These are phyloP conservation scores for Girardinichthys multiradiatus DNA, from an alignment of 2,113 vertebrate species.

Conservation along the genomic window DNA sequence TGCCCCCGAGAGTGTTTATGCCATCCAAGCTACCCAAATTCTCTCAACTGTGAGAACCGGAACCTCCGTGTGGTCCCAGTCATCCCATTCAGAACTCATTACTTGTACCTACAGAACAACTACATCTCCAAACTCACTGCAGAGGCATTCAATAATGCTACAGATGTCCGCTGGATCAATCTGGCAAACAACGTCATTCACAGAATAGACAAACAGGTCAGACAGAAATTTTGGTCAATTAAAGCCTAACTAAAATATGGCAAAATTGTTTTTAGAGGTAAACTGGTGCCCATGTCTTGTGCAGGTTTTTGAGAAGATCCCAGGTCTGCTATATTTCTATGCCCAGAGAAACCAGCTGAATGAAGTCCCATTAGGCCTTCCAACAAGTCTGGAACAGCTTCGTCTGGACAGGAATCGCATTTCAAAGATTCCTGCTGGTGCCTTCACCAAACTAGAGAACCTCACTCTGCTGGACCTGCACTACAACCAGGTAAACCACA, in stretches of 20 bases:
- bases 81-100: conserved; percentile 89
- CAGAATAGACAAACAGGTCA: conserved; percentile 84
- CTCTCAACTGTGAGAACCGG: conserved; percentile 96
- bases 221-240: background rate
- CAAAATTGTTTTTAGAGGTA: background rate
- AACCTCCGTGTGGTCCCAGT: conserved; percentile 90
- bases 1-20: conserved; percentile 94
- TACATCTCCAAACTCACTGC: conserved; percentile 90
- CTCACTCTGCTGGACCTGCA: conserved; percentile 93
- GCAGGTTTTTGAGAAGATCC: conserved; percentile 87
- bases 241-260: background rate
- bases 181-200: conserved; percentile 94
- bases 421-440: conserved; percentile 87
- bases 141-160: conserved; percentile 91
- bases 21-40: conserved; percentile 85
- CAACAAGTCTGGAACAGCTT: conserved; percentile 90
- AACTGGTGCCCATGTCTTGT: background rate
- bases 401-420: conserved; percentile 91
- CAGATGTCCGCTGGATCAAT: conserved; percentile 90
- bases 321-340: conserved; percentile 90
- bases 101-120: conserved; percentile 97
- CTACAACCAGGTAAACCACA: conserved; percentile 85
- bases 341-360: conserved; percentile 90
- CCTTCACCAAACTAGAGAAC: conserved; percentile 89
- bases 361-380: conserved; percentile 89